Conservation (phyloP, 2,888 invertebrate species). For the Auanema sp. region DNA sequence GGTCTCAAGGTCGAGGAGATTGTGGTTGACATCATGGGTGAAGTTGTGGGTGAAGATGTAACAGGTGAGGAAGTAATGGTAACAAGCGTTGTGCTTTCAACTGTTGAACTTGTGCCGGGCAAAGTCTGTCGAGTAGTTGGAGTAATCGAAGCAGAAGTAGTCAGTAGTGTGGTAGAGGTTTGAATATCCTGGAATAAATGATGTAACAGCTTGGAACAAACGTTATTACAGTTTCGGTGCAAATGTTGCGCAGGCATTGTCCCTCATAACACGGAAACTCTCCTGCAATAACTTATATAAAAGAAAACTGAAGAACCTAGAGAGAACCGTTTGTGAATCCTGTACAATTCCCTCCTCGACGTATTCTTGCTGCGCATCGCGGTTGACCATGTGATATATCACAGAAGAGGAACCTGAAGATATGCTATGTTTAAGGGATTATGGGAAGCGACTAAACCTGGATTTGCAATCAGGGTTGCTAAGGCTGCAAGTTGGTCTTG, state of each 20-base stretch:
- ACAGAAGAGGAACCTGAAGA: conserved; percentile 49
- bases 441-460: not conserved
- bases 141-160: not conserved
- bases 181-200: not conserved
- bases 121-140: not conserved
- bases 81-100: conserved; percentile 7
- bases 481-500: no score
- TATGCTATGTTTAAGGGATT: not conserved
- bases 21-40: not conserved
- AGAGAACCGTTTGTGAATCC: conserved; percentile 8
- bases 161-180: not conserved
- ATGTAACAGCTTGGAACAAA: not conserved
- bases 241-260: not conserved
- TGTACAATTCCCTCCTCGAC: conserved; percentile 32
- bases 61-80: not conserved
- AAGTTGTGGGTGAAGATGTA: not conserved
- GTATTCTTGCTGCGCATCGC: conserved; percentile 48
- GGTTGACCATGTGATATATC: conserved; percentile 36
- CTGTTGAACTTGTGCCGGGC: not conserved
- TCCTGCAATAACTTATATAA: not conserved
- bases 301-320: not conserved
- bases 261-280: not conserved
- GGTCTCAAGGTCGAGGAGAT: no score
- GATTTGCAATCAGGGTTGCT: not conserved
- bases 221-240: not conserved